Evolutionary conservation across 2,888 invertebrate genomes (phyloP).

Genomic region (Nipponacmea schrenckii): DNA sequence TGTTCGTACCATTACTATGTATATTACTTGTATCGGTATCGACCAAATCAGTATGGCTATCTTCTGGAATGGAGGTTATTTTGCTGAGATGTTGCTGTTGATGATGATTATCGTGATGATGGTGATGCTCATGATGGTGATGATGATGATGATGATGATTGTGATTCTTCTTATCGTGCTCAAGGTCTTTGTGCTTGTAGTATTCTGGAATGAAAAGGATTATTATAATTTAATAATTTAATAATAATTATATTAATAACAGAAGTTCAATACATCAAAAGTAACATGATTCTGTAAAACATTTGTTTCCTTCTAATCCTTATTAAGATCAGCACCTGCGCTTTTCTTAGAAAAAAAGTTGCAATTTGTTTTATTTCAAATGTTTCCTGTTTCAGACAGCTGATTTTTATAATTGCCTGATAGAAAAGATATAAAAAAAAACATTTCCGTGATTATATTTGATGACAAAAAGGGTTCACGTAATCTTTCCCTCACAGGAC

Average conservation of each 20-base stretch:
- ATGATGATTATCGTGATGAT: slow-evolving; percentile 6
- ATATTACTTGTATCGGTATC: not conserved
- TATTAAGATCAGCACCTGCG: too few species aligned
- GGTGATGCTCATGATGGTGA: slow-evolving; percentile 8
- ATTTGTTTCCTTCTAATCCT: too few species aligned
- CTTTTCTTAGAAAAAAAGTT: too few species aligned
- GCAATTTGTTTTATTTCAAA: too few species aligned
- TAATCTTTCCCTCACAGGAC: too few species aligned
- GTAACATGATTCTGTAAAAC: too few species aligned
- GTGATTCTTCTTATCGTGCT: slow-evolving; percentile 13
- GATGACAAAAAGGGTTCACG: too few species aligned
- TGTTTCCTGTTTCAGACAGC: too few species aligned
- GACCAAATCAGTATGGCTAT: not conserved
- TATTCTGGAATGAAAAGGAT: slow-evolving; percentile 16
- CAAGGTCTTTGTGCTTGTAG: slow-evolving; percentile 17
- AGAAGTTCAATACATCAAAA: not conserved
- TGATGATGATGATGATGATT: slow-evolving; percentile 23
- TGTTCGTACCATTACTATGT: not conserved
- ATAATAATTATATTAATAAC: not conserved
- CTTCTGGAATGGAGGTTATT: slow-evolving; percentile 2
- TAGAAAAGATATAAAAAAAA: too few species aligned
- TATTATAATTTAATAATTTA: not conserved
- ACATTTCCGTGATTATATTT: too few species aligned
- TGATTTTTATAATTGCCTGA: too few species aligned
- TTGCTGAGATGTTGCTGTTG: not conserved